Percentiles rank a stretch among this genome's conserved stretches.
phyloP scores from a whole-genome alignment of 1,140 invertebrate species.

The Choristoneura fumiferana region DNA sequence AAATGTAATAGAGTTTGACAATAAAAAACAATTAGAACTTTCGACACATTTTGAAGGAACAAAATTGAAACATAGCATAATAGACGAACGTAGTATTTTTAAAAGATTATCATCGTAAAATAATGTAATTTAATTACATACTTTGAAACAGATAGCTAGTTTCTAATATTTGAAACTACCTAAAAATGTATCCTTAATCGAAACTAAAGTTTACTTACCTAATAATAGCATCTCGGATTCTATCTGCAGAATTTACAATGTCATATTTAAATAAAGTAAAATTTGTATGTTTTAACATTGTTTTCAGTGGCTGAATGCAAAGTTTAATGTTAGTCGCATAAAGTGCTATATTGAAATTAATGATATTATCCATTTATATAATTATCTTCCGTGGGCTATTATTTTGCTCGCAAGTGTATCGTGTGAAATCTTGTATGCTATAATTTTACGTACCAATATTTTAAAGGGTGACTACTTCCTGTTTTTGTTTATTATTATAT shows the following conservation, averaged over 20 bases:
- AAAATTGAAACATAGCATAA: not conserved
- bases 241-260: too few relatives aligned
- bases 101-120: not conserved
- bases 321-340: constrained; percentile 3
- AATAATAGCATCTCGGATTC: too few relatives aligned
- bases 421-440: not conserved
- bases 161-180: not conserved
- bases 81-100: constrained; percentile 1
- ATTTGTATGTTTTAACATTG: not conserved
- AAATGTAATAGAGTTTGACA: constrained; percentile 1
- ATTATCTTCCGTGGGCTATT: constrained; percentile 19
- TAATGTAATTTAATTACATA: not conserved
- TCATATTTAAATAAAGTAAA: constrained; percentile 2
- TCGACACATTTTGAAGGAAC: constrained; percentile 8
- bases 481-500: constrained; percentile 23
- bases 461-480: constrained; percentile 7
- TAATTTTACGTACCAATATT: not conserved
- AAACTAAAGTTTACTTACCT: too few relatives aligned
- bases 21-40: constrained; percentile 1
- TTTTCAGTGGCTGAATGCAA: not conserved
- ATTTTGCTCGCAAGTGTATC: constrained; percentile 34
- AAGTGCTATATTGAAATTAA: constrained; percentile 18
- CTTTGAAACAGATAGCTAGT: not conserved
- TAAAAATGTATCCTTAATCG: not conserved
- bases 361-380: constrained; percentile 17